phyloP scores from a whole-genome alignment of 2,888 invertebrate genomes.

The Hybos culiciformis region DNA sequence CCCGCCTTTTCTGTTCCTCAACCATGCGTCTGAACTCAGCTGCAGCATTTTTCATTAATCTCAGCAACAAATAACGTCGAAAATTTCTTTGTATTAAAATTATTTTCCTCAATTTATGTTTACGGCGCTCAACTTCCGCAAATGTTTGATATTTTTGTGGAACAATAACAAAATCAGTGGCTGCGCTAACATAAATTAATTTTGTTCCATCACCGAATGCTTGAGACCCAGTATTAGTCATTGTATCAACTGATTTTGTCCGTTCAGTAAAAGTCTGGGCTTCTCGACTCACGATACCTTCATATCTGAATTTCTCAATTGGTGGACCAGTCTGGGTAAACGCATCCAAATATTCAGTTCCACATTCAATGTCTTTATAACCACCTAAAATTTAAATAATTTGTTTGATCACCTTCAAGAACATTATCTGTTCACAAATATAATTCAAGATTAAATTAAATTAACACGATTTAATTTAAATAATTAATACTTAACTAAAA shows the following conservation, averaged over 20 bases:
- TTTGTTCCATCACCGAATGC: conserved; percentile 29
- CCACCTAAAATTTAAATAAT: too few relatives aligned
- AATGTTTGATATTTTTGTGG: conserved; percentile 52
- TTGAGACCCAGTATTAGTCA: conserved; percentile 29
- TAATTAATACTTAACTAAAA: too few relatives aligned
- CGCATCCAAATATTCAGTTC: conserved; percentile 65
- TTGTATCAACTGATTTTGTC: conserved; percentile 32
- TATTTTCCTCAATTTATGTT: conserved; percentile 44
- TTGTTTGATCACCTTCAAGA: too few relatives aligned
- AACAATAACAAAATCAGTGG: conserved; percentile 46
- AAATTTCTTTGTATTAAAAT: conserved; percentile 48
- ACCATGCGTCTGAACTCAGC: conserved; percentile 38
- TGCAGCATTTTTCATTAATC: conserved; percentile 38
- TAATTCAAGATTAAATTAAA: too few relatives aligned
- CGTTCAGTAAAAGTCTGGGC: conserved; percentile 46
- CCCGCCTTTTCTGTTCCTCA: conserved; percentile 41
- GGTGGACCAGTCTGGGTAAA: conserved; percentile 57
- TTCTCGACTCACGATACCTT: conserved; percentile 36
- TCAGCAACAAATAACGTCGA: conserved; percentile 32
- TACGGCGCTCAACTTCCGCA: conserved; percentile 43
- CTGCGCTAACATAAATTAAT: conserved; percentile 40
- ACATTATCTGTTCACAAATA: too few relatives aligned
- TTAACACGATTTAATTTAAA: too few relatives aligned
- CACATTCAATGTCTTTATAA: conserved; percentile 55
- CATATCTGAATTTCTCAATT: conserved; percentile 24